These are phyloP conservation scores for Psittacula derbiana DNA, from an alignment of 2,797 vertebrate species.

Conservation along the genomic window DNA sequence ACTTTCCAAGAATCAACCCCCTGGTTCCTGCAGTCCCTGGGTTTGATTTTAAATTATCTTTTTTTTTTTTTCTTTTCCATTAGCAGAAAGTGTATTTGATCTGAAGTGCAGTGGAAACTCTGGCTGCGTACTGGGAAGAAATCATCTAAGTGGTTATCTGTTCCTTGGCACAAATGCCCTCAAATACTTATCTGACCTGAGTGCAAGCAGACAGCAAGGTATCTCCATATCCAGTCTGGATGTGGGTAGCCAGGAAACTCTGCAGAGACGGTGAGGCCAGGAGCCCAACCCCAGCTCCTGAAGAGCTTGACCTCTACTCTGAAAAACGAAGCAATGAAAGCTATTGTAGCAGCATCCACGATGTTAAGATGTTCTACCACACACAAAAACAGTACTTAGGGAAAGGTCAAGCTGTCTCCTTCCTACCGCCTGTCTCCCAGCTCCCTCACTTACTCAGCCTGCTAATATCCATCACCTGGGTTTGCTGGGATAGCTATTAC, in stretches of 20 bases:
- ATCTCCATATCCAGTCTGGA: neutral
- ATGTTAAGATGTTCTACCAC: neutral
- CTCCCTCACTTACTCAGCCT: rapidly evolving
- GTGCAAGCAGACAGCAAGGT: neutral
- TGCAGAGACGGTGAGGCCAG: neutral
- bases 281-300: neutral
- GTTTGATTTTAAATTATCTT: neutral
- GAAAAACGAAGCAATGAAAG: neutral
- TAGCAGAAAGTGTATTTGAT: neutral
- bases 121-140: neutral
- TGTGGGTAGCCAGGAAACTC: rapidly evolving
- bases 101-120: neutral
- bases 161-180: neutral
- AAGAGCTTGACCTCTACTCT: neutral
- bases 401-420: rapidly evolving
- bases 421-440: neutral
- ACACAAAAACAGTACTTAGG: neutral
- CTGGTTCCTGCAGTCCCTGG: neutral
- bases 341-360: neutral
- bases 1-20: neutral
- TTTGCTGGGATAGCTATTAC: neutral
- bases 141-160: too few species aligned
- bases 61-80: neutral
- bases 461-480: too few species aligned
- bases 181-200: neutral